Evolutionary conservation across 2,113 vertebrate genomes (phyloP), one percentile per base, ranked within the genome.

Genomic region (Platichthys stellatus): DNA sequence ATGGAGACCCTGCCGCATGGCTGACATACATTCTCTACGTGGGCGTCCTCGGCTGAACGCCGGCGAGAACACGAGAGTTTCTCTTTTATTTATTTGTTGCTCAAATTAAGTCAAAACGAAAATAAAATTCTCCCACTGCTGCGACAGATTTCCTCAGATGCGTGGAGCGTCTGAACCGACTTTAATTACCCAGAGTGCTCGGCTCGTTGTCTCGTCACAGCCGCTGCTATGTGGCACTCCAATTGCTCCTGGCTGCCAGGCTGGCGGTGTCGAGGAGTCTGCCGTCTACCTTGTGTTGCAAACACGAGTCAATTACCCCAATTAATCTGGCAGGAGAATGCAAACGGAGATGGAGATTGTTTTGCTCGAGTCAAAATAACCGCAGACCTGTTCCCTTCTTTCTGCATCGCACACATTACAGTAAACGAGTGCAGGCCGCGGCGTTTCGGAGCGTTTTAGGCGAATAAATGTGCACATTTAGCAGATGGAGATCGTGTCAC

Each of bases 281-380:
- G 84, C 81, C 62, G 57, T 88, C 72, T 81, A 86, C 85, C 74
- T 81, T 81, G 72, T 82, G 74, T 78, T 87, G 79, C 85, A 88
- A 91, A 89, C 80, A 86, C 76, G 73, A 88, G 87, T 78, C 76
- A 90, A 92, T 91, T 89, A 89, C 70, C 57, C 69, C 85, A 89
- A 89, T 90, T 90, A 90, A 92, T 91, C 69, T 87, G 84, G 85
- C 70, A 51, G 65, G 80, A 86, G 80, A 89, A 82, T 49, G 84
- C 87, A 90, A 90, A 90, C 81, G 83, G 76, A 80, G 84, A 86
- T 72, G 66, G 58, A 93, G 91, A 91, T 91, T 87, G 90, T 93
- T 92, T 90, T 90, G 90, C 86, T 84, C 51, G 60, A 86, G 72
- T 92, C 83, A 79, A 84, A 91, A 85, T 73, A 88, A 90, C 81